phyloP scores from a whole-genome alignment of 2,113 vertebrate species.

The Tachysurus fulvidraco region DNA sequence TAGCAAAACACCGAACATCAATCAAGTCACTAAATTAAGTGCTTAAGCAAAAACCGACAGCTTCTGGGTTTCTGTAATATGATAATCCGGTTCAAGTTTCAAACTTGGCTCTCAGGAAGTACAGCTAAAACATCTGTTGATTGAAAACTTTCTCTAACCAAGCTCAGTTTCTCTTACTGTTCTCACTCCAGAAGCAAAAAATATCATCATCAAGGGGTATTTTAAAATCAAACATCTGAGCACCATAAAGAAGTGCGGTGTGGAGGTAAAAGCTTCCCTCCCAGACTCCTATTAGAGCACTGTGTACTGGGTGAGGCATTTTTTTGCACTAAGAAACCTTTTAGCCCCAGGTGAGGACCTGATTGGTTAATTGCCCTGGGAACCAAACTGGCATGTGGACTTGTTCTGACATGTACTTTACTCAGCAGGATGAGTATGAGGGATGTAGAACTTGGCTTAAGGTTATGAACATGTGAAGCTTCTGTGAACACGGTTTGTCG shows the following conservation, averaged over 20 bases:
- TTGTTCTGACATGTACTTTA: conserved; percentile 24
- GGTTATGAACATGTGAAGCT: background rate
- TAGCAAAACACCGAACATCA: background rate
- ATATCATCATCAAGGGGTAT: conserved; percentile 20
- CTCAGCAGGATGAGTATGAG: conserved; percentile 28
- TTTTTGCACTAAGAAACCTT: conserved; percentile 48
- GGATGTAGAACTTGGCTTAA: conserved; percentile 1
- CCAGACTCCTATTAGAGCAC: conserved; percentile 19
- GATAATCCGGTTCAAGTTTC: background rate
- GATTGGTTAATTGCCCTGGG: conserved; percentile 56
- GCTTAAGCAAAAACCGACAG: background rate
- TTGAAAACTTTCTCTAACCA: background rate
- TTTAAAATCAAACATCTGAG: conserved; percentile 50
- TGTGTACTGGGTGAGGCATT: conserved; percentile 23
- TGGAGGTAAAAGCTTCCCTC: conserved; percentile 44
- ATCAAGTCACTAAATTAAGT: background rate
- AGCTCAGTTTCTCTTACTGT: background rate
- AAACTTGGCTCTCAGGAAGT: background rate
- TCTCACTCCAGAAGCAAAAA: background rate
- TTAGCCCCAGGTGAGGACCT: conserved; percentile 52
- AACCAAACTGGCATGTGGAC: conserved; percentile 43
- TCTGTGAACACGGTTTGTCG: background rate
- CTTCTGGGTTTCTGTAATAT: conserved; percentile 5
- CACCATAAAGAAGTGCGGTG: conserved; percentile 27
- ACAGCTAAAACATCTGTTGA: background rate